A percentile compares a stretch with the other conserved stretches of the same genome.
phyloP scores from a whole-genome alignment of 2,113 vertebrate genomes.

The Hemiprocne comata region DNA sequence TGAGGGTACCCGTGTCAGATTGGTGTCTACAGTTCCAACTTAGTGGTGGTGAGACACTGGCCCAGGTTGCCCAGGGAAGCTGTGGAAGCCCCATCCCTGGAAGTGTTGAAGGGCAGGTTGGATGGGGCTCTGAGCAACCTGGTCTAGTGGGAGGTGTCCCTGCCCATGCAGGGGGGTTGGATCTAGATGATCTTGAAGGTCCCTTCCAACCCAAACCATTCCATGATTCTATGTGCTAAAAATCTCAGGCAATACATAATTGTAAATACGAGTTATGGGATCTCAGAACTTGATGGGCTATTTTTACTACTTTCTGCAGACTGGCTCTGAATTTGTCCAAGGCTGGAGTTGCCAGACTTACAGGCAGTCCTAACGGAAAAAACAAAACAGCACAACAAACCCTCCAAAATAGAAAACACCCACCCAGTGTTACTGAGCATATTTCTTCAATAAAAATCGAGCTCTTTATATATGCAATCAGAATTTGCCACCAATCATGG shows the following conservation, averaged over 20 bases:
- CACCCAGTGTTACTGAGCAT: neutral
- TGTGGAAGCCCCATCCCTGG: too few relatives aligned
- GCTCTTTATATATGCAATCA: slow-evolving; percentile 28
- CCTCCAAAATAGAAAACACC: neutral
- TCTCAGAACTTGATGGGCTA: neutral
- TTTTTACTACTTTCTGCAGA: neutral
- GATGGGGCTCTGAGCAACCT: too few relatives aligned
- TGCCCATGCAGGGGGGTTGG: too few relatives aligned
- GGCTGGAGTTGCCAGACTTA: neutral
- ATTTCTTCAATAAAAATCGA: neutral
- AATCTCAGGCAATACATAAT: neutral
- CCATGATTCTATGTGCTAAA: neutral
- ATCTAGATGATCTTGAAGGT: too few relatives aligned
- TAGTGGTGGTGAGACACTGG: too few relatives aligned
- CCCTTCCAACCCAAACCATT: too few relatives aligned
- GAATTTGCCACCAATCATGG: neutral
- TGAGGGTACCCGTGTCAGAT: neutral
- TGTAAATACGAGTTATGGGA: neutral
- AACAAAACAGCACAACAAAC: neutral
- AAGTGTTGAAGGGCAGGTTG: too few relatives aligned
- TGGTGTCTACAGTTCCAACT: neutral
- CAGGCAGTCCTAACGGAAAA: neutral
- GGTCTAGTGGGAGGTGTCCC: too few relatives aligned
- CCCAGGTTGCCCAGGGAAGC: too few relatives aligned
- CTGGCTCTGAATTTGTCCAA: neutral